phyloP scores from a whole-genome alignment of 2,797 vertebrate genomes.

The Nyctalus aviator region DNA sequence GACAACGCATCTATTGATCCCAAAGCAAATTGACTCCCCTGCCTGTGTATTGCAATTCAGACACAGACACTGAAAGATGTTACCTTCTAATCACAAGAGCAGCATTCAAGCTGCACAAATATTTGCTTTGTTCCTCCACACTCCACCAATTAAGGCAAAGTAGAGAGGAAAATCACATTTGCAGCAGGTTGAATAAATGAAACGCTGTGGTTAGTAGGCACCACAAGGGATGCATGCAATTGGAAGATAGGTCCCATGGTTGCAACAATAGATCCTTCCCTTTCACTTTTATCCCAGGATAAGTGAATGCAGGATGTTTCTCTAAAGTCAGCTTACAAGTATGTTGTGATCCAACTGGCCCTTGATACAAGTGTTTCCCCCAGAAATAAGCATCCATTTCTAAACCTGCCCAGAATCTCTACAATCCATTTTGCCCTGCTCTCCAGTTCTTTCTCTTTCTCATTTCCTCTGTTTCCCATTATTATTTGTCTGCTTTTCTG shows the following conservation, averaged over 20 bases:
- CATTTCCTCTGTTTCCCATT: background rate
- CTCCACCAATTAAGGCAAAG: constrained; percentile 78
- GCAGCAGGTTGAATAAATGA: constrained; percentile 66
- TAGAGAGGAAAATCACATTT: constrained; percentile 75
- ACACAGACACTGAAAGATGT: constrained; percentile 77
- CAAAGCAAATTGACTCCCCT: constrained; percentile 59
- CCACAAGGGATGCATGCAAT: constrained; percentile 65
- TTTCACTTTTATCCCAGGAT: constrained; percentile 63
- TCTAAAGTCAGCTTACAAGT: constrained; percentile 15
- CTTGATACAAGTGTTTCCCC: background rate
- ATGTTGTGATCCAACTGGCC: background rate
- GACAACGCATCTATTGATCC: constrained; percentile 16
- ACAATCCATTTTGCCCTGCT: background rate
- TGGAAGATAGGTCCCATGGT: constrained; percentile 72
- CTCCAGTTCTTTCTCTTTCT: background rate
- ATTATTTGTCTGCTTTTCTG: background rate
- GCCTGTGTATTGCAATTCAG: constrained; percentile 28
- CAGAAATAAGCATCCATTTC: background rate
- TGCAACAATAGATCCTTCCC: background rate
- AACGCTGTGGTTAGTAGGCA: background rate
- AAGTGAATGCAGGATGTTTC: constrained; percentile 52
- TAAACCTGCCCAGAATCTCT: background rate
- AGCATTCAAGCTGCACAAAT: constrained; percentile 77
- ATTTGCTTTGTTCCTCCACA: constrained; percentile 82
- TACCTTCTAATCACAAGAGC: constrained; percentile 80